Conservation (phyloP, 2,113 vertebrate species). For the Brachypteracias leptosomus region DNA sequence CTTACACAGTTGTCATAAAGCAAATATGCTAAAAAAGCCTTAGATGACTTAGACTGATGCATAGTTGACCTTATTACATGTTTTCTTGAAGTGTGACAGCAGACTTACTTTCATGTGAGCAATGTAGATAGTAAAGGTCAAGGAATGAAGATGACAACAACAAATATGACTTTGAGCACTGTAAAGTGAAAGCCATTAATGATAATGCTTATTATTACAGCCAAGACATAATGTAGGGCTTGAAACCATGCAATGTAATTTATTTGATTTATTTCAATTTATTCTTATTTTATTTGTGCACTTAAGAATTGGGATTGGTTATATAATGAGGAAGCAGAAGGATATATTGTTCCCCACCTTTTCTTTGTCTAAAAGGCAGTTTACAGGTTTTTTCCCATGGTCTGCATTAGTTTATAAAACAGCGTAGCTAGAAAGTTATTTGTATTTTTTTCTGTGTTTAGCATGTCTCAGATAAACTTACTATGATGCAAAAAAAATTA, state of each 20-base stretch:
- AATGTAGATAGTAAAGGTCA: constrained; percentile 17
- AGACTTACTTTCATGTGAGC: constrained; percentile 28
- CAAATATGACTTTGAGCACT: constrained; percentile 17
- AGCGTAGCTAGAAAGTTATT: background rate
- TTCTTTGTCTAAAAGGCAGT: background rate
- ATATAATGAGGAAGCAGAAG: background rate
- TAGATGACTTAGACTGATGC: background rate
- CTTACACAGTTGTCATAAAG: constrained; percentile 15
- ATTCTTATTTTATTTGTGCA: constrained; percentile 20
- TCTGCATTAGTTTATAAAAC: background rate
- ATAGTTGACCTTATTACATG: constrained; percentile 35
- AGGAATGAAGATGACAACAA: constrained; percentile 30
- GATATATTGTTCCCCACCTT: background rate
- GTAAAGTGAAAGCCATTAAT: constrained; percentile 35
- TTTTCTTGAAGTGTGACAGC: constrained; percentile 35
- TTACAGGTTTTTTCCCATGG: background rate
- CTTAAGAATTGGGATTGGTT: background rate
- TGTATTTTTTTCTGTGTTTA: background rate
- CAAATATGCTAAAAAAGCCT: background rate
- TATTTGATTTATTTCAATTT: constrained; percentile 43
- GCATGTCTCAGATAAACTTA: background rate
- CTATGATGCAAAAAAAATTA: background rate
- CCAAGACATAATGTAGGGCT: background rate
- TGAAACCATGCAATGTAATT: background rate
- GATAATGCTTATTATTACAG: constrained; percentile 33